Evolutionary conservation across 2,797 vertebrate genomes (phyloP).

Genomic region (Sebastolobus altivelis): DNA sequence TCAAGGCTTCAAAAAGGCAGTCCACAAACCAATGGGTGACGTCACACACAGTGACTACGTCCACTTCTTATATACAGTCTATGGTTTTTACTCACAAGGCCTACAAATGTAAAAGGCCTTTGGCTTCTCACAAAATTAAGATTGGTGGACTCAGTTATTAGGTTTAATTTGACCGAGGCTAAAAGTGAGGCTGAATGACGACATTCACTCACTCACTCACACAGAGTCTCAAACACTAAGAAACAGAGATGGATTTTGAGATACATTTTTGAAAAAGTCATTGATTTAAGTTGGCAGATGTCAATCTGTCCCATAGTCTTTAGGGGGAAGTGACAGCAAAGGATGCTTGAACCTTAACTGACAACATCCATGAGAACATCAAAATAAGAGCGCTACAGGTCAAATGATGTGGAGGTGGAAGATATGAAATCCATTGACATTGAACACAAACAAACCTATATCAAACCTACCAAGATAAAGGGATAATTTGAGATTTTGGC

Average conservation of each 20-base stretch:
- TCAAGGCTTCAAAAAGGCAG: no score
- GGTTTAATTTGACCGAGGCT: neutral
- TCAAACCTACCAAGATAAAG: neutral
- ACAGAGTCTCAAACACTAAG: neutral
- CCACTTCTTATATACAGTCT: no score
- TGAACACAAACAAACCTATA: neutral
- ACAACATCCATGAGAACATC: constrained; percentile 22
- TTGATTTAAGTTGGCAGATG: constrained; percentile 21
- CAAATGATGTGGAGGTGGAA: neutral
- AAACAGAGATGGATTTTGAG: neutral
- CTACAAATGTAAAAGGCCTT: neutral
- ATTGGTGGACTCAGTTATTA: neutral
- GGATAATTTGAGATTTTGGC: neutral
- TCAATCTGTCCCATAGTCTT: neutral
- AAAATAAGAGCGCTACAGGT: neutral
- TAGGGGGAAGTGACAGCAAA: constrained; percentile 18
- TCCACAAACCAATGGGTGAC: no score
- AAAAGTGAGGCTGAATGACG: constrained; percentile 6
- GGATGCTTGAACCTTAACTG: neutral
- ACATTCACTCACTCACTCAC: neutral
- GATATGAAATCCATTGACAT: neutral
- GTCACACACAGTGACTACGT: no score
- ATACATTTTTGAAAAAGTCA: neutral
- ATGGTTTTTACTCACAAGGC: neutral
- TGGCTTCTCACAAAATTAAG: neutral